Percentiles rank a stretch among this genome's conserved stretches.
Evolutionary conservation across 2,888 invertebrate genomes (phyloP).

Genomic region (Philaethria dido): DNA sequence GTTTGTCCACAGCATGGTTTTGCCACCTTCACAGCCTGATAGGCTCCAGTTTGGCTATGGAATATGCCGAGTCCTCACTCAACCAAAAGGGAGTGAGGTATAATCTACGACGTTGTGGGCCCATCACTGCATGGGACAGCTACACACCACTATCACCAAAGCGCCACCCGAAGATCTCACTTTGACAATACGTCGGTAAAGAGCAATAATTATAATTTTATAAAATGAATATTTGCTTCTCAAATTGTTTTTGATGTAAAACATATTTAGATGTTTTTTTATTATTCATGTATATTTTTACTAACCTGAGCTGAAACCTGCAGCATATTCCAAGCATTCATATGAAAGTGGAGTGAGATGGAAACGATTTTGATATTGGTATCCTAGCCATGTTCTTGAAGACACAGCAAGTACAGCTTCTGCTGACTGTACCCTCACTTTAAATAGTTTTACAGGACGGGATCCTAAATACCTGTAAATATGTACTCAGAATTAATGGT

Average conservation of each 20-base stretch:
- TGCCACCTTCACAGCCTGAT: slow-evolving; percentile 86
- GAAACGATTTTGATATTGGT: slow-evolving; percentile 98
- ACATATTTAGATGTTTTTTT: no score
- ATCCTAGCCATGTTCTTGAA: slow-evolving; percentile 98
- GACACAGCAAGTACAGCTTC: slow-evolving; percentile 99
- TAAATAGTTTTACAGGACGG: slow-evolving; percentile 97
- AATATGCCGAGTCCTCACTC: slow-evolving; percentile 87
- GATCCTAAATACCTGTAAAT: slow-evolving; percentile 92
- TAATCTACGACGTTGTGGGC: slow-evolving; percentile 87
- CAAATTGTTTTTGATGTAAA: no score
- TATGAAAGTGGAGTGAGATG: slow-evolving; percentile 98
- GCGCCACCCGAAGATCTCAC: slow-evolving; percentile 60
- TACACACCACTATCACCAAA: slow-evolving; percentile 73
- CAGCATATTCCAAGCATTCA: slow-evolving; percentile 98
- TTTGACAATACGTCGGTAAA: slow-evolving; percentile 67
- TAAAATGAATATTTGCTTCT: no score
- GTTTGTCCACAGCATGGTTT: slow-evolving; percentile 86
- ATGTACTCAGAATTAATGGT: background rate
- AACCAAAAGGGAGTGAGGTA: slow-evolving; percentile 78
- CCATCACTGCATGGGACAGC: slow-evolving; percentile 78
- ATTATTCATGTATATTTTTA: background rate
- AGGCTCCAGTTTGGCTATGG: slow-evolving; percentile 89
- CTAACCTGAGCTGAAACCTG: slow-evolving; percentile 93
- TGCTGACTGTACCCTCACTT: slow-evolving; percentile 97
- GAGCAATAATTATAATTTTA: no score